Conservation (phyloP, 2,888 invertebrate genomes). For the Tenthredo notha region DNA sequence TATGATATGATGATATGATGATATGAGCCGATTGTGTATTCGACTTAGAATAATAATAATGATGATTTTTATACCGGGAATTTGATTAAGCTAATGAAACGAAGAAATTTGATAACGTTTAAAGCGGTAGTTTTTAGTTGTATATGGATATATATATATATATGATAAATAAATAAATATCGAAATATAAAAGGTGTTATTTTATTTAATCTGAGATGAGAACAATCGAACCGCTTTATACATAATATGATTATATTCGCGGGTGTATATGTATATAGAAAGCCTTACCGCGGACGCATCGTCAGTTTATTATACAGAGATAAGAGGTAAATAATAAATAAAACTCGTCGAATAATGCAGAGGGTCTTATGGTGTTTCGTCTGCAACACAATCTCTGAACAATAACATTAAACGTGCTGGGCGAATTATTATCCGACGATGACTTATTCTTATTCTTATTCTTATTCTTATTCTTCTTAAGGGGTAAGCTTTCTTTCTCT, state of each 20-base stretch:
- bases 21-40: too few relatives aligned
- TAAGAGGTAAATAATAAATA: conserved; percentile 22
- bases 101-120: too few relatives aligned
- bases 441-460: not conserved
- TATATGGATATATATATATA: not conserved
- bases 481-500: not conserved
- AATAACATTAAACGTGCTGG: conserved; percentile 21
- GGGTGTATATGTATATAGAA: not conserved
- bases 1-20: too few relatives aligned
- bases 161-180: not conserved
- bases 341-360: conserved; percentile 15
- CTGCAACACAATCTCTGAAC: conserved; percentile 35
- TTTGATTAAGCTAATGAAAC: too few relatives aligned
- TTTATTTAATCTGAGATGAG: not conserved
- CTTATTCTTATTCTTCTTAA: not conserved
- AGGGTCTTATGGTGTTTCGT: conserved; percentile 32
- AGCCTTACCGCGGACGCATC: not conserved
- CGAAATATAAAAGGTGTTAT: not conserved
- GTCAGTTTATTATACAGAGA: not conserved
- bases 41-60: too few relatives aligned
- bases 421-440: conserved; percentile 8
- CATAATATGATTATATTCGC: not conserved
- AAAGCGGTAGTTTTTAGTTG: too few relatives aligned
- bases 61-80: too few relatives aligned
- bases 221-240: conserved; percentile 1